These are phyloP conservation scores for Halictus ligatus DNA, from an alignment of 2,888 invertebrate species.

Conservation along the genomic window DNA sequence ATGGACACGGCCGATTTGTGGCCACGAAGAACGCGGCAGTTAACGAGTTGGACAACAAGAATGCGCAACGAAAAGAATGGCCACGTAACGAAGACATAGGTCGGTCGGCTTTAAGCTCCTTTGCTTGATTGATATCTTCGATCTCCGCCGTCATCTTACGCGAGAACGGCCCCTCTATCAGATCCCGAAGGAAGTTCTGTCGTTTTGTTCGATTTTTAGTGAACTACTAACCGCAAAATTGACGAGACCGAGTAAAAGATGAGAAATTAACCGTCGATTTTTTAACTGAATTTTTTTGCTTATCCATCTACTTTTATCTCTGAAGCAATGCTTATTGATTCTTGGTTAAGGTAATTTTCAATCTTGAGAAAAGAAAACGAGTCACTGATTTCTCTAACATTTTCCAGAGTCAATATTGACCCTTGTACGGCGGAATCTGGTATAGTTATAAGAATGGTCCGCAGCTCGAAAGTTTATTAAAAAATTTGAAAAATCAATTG, in stretches of 20 bases:
- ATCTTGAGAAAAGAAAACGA: not conserved
- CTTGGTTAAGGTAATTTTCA: not conserved
- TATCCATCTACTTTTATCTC: too few relatives aligned
- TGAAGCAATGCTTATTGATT: not conserved
- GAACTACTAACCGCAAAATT: not conserved
- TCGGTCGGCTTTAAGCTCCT: constrained; percentile 11
- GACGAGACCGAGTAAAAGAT: not conserved
- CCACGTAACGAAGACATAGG: not conserved
- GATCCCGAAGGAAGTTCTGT: not conserved
- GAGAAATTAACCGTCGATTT: not conserved
- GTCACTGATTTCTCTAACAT: not conserved
- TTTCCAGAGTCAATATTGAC: not conserved
- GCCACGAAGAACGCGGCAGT: constrained; percentile 20
- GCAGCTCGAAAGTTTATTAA: too few relatives aligned
- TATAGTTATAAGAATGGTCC: too few relatives aligned
- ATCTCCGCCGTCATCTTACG: not conserved
- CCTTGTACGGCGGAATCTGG: too few relatives aligned
- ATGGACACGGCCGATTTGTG: constrained; percentile 7
- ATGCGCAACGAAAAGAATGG: constrained; percentile 4
- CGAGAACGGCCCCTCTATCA: too few relatives aligned
- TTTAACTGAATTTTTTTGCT: not conserved
- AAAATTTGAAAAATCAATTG: not conserved
- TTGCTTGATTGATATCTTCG: constrained; percentile 28
- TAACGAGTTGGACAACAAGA: constrained; percentile 26
- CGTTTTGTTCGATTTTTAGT: not conserved